Evolutionary conservation across 2,888 invertebrate species (phyloP).

Genomic region (Stenolophus ochropezus): DNA sequence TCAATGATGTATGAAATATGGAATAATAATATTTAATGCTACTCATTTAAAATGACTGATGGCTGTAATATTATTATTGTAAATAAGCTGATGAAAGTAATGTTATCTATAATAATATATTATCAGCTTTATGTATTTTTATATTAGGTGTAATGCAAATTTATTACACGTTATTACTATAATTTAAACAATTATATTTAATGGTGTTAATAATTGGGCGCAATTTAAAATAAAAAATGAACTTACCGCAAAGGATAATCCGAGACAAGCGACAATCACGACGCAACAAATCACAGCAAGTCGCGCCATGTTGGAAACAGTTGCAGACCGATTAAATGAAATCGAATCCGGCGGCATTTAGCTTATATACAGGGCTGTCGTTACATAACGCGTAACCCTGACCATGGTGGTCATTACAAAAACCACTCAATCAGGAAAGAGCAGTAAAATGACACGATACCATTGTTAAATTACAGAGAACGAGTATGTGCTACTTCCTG

Average conservation of each 20-base stretch:
- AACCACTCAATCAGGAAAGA: constrained; percentile 52
- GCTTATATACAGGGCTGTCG: constrained; percentile 45
- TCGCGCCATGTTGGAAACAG: constrained; percentile 37
- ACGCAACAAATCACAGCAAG: constrained; percentile 33
- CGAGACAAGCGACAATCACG: constrained; percentile 20
- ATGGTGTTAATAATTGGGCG: too few relatives aligned
- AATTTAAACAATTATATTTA: not conserved
- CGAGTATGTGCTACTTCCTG: constrained; percentile 54
- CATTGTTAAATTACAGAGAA: constrained; percentile 53
- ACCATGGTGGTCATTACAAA: constrained; percentile 54
- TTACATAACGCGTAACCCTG: constrained; percentile 54
- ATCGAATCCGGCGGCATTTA: not conserved
- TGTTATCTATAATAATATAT: not conserved
- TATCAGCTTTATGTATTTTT: not conserved
- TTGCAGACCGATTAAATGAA: constrained; percentile 47
- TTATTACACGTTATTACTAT: not conserved
- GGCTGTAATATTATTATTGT: too few relatives aligned
- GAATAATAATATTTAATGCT: too few relatives aligned
- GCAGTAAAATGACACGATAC: constrained; percentile 50
- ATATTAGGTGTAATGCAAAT: too few relatives aligned
- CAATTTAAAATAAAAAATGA: not conserved
- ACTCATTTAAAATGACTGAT: too few relatives aligned
- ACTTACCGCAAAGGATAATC: constrained; percentile 53
- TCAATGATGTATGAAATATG: too few relatives aligned
- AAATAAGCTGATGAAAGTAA: not conserved